Evolutionary conservation across 2,113 vertebrate genomes (phyloP).

Genomic region (Notechis scutatus): DNA sequence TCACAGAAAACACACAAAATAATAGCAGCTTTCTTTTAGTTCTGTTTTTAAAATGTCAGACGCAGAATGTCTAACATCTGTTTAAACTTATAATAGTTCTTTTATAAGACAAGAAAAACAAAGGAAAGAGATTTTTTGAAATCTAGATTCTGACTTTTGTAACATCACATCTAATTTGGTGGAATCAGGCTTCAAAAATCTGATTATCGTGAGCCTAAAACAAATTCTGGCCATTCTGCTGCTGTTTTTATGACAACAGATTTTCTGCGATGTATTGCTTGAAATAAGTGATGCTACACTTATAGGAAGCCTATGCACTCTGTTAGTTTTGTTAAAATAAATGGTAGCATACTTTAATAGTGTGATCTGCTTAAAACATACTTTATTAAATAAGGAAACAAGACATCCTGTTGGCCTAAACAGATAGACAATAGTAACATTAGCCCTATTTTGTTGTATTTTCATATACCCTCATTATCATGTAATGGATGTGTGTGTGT

Average conservation of each 20-base stretch:
- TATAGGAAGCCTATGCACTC: neutral
- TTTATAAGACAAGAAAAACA: neutral
- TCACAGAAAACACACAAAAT: neutral
- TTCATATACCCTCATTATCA: neutral
- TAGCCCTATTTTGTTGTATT: neutral
- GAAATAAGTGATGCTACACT: neutral
- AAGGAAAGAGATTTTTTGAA: neutral
- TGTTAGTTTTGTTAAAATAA: neutral
- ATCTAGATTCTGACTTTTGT: neutral
- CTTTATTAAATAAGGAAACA: conserved; percentile 9
- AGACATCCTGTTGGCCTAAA: neutral
- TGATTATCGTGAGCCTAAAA: neutral
- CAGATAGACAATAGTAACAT: neutral
- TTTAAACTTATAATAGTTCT: neutral
- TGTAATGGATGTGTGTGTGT: too few species aligned
- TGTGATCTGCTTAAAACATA: neutral
- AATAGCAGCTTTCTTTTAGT: neutral
- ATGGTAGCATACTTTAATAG: neutral
- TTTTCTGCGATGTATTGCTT: neutral
- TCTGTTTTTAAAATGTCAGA: neutral
- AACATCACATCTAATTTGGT: neutral
- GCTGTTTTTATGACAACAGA: neutral
- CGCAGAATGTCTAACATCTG: neutral
- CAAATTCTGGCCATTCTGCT: neutral
- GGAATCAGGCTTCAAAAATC: neutral